Evolutionary conservation across 2,888 invertebrate species (phyloP).

Genomic region (Drosophila buzzatii): DNA sequence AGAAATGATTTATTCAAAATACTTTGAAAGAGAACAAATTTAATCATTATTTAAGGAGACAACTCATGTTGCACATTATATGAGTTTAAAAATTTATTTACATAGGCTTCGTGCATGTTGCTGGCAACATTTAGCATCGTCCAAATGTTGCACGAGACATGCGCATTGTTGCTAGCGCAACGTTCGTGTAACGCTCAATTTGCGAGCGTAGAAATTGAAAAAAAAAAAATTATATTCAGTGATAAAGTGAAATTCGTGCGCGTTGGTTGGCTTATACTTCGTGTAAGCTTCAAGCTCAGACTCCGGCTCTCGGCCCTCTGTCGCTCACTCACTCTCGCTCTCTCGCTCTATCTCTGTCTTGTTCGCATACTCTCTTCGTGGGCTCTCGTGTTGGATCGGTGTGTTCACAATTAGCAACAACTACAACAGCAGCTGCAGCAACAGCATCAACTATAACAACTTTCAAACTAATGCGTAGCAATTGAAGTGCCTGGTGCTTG

Average conservation of each 20-base stretch:
- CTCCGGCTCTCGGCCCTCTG: constrained; percentile 56
- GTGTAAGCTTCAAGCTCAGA: constrained; percentile 60
- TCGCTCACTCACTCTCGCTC: constrained; percentile 13
- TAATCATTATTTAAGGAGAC: rapidly evolving
- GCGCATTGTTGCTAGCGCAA: constrained; percentile 34
- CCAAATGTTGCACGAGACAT: constrained; percentile 43
- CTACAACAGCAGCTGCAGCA: constrained; percentile 3
- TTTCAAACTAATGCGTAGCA: constrained; percentile 37
- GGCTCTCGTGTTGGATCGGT: constrained; percentile 60
- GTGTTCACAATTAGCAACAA: constrained; percentile 35
- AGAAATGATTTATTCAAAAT: not conserved
- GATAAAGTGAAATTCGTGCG: constrained; percentile 76
- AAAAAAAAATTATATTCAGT: constrained; percentile 75
- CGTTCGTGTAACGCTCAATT: constrained; percentile 34
- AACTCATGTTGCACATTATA: not conserved
- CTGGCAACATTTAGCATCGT: constrained; percentile 37
- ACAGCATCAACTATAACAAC: constrained; percentile 15
- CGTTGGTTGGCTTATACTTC: constrained; percentile 70
- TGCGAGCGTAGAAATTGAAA: constrained; percentile 43
- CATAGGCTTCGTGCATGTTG: constrained; percentile 30
- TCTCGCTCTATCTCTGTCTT: not conserved
- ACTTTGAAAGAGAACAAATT: not conserved
- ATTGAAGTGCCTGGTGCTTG: constrained; percentile 31
- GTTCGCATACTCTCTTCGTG: constrained; percentile 30
- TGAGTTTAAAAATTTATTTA: not conserved